Evolutionary conservation across 2,888 invertebrate species (phyloP), one percentile per base, ranked within the genome.

Genomic region (Nowickia ferox): DNA sequence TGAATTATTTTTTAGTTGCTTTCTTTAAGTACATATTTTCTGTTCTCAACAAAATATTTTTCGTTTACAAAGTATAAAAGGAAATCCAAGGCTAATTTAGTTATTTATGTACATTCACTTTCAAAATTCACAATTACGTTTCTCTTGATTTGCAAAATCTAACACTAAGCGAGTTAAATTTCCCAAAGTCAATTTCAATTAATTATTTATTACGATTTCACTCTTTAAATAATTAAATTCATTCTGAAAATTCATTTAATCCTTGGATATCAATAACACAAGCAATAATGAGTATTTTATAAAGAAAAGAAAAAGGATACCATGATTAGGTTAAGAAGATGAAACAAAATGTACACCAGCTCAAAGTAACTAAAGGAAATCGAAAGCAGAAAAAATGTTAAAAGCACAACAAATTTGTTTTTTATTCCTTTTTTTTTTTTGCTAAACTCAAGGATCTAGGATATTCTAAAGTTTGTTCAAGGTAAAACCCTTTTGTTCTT

Each of bases 391-490:
- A 66, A 66, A 48, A n/a, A 1, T 48, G 6, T n/a, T 11, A 51
- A 51, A 48, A 51, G 8, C 17, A 42, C 38, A 63, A 19, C 2
- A 11, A 22, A n/a, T 22, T 44, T 19, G 9, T 19, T 44, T 44
- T 63, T 44, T 63, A 17, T 19, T 40, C 13, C 5, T 61, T 30
- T 22, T 6, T 6, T 48, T 48, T 9, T 48, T 15, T 46, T 48
- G 0, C 2, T 48, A 15, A 15, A 48, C 51, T 19, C 51, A 51
- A 10, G 15, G 38, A 53, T 42, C 9, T 22, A 19, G 42, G 19
- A 42, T 55, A 69, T 30, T 30, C 69, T 55, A 53, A 55, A 40
- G 51, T 17, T 68, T 68, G 17, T 51, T 40, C 8, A 48, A 44
- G 69, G 40, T 69, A 22, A 40, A 69, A 69, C 15, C 42, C 30